Evolutionary conservation across 2,797 vertebrate species (phyloP), one percentile per base, ranked within the genome.

Genomic region (Typhlichthys eigenmanni): DNA sequence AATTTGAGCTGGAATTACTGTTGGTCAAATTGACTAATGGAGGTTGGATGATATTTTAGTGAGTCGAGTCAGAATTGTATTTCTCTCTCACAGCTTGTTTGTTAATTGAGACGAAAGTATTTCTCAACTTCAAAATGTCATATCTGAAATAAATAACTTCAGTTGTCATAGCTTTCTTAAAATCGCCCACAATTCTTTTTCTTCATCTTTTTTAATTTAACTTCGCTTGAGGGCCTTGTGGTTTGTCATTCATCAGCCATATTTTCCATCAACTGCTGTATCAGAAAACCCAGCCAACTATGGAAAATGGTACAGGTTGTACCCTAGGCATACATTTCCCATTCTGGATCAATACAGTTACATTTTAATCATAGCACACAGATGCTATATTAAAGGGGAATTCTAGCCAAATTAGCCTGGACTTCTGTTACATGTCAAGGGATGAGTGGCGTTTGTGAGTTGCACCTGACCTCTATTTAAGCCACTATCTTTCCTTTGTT

Each of bases 111-210:
- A 4, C 24, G 24, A 29, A 29, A 14, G 47, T 13, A 48, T 48
- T n/a, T 11, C 47, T 48, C 5, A 52, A 52, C 50, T 19, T 52
- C 16, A 10, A 17, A 52, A 8, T 52, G 50, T 17, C 50, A 29
- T 9, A 52, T 52, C 11, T 62, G 67, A 64, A 68, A 62, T 51
- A 56, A 54, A 66, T 43, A 43, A 43, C 38, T 43, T 38, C 38
- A 38, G 6, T 8, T 66, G 59, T 66, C 45, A 62, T 62, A 62
- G 61, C 49, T 64, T 53, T 47, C 43, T 53, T 34, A 34, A 66
- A 11, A 7, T 55, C 13, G 55, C 16, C n/a, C 43, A 16, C 13
- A 32, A 10, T 43, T 0, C 7, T 54, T 46, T 19, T 9, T 17
- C 24, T 11, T 55, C n/a, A 19, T 14, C 0, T 32, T 52, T 52